Percentiles rank a stretch among this genome's conserved stretches.
These are phyloP conservation scores for Neodiprion lecontei DNA, from an alignment of 1,140 invertebrate species.

Conservation along the genomic window DNA sequence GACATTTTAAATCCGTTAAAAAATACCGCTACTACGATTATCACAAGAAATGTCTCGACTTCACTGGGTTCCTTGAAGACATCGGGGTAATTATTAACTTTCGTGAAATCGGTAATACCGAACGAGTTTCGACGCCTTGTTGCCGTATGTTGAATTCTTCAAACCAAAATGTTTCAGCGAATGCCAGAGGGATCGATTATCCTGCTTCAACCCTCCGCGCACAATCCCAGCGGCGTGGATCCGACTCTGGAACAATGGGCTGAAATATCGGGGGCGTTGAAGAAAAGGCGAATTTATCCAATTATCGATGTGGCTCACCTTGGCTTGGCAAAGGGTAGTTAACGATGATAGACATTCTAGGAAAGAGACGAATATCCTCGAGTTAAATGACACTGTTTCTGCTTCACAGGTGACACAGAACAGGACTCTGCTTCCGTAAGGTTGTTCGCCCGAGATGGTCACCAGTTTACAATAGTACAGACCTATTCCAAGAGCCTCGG, in stretches of 20 bases:
- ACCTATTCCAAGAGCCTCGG: conserved; percentile 98
- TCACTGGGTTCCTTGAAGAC: conserved; percentile 85
- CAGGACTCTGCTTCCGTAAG: conserved; percentile 87
- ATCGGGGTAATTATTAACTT: conserved; percentile 67
- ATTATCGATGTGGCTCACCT: conserved; percentile 99
- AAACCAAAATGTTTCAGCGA: conserved; percentile 66
- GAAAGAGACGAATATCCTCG: not conserved
- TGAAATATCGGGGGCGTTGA: conserved; percentile 72
- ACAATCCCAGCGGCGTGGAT: conserved; percentile 96
- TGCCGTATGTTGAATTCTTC: too few species aligned
- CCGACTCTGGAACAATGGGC: conserved; percentile 88
- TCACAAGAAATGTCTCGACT: conserved; percentile 91
- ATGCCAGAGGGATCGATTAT: conserved; percentile 89
- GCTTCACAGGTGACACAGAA: conserved; percentile 75
- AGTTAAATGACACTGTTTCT: conserved; percentile 2
- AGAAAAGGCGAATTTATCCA: conserved; percentile 81
- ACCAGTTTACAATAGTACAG: conserved; percentile 85
- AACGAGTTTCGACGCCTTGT: too few species aligned
- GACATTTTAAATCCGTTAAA: conserved; percentile 84
- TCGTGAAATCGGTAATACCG: too few species aligned
- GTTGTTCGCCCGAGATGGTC: conserved; percentile 86
- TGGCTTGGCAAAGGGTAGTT: conserved; percentile 78
- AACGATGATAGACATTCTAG: not conserved
- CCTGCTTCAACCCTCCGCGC: conserved; percentile 92
- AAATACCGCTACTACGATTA: conserved; percentile 93